Conservation (phyloP, 2,797 vertebrate genomes). For the Neoniphon sammara region DNA sequence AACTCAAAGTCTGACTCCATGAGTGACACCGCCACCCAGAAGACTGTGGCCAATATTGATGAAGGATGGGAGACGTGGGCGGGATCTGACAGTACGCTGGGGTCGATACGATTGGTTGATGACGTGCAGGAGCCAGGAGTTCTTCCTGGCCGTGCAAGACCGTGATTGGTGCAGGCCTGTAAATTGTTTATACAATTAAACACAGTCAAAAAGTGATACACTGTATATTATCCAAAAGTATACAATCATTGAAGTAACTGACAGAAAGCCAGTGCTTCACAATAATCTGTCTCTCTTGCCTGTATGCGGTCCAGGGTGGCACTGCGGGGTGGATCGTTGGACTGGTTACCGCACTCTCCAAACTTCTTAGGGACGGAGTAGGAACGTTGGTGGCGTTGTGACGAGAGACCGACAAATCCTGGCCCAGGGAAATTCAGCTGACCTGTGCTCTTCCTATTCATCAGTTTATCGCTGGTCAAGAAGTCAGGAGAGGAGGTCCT, state of each 20-base stretch:
- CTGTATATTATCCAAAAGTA: not conserved
- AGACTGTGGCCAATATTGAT: constrained; percentile 94
- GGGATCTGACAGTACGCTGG: constrained; percentile 91
- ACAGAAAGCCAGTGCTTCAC: not conserved
- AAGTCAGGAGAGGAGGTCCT: constrained; percentile 98
- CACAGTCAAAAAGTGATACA: constrained; percentile 1
- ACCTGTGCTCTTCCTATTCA: constrained; percentile 95
- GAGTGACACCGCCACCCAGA: constrained; percentile 97
- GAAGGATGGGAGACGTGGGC: constrained; percentile 94
- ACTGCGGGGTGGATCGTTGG: constrained; percentile 92
- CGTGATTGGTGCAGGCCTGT: constrained; percentile 92
- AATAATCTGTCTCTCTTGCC: constrained; percentile 53
- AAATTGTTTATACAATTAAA: not conserved
- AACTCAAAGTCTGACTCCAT: constrained; percentile 99
- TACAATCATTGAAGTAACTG: not conserved
- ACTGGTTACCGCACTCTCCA: constrained; percentile 88
- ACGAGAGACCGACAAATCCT: constrained; percentile 84
- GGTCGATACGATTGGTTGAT: constrained; percentile 82
- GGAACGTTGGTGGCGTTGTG: constrained; percentile 96
- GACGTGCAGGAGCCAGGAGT: constrained; percentile 90
- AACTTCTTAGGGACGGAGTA: constrained; percentile 99
- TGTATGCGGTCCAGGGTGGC: constrained; percentile 98
- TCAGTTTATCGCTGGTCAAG: constrained; percentile 90
- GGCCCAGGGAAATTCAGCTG: constrained; percentile 92
- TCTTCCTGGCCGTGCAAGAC: constrained; percentile 86